Base-by-base conservation (phyloP, 2,113 vertebrate species). In the Irena cyanogastra region DNA sequence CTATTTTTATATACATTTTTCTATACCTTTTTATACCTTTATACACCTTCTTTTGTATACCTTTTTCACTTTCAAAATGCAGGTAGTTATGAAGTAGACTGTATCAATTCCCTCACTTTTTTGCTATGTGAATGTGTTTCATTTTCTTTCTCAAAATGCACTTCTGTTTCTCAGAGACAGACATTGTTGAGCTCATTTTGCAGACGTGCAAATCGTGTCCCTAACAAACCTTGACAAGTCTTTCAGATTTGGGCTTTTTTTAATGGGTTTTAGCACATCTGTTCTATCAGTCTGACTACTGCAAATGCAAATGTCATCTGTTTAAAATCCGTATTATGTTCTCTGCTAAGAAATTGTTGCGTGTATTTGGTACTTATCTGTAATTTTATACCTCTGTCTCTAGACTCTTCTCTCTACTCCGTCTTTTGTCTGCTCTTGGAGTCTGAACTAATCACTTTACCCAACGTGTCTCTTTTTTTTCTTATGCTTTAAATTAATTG, bases 221-320 rank as follows among this genome's bases (percentile, higher is more conserved):
- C 77, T 89, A 91, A 84, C 56, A 96, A 93, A 95, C 77, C 42
- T 0, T 96, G 95, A 82, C 77, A 87, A 82, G 84, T 59, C 90
- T 91, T 94, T 84, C 39, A 78, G 84, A 63, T 84, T 50, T 63
- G 57, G 42, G 72, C 35, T 59, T 50, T 83, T 90, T 86, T 37
- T 3, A 7, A 71, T 89, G 65, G 52, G 5, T 89, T 93, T 91
- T 87, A 87, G 60, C 88, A 60, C 87, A 82, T 93, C 93, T 95
- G 89, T 89, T 95, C 96, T 93, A 84, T 93, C 93, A 95, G 81
- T 93, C 90, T 87, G 20, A 93, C 77, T 77, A 39, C 69, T 71
- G 84, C 70, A 91, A 82, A 87, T 94, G 84, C 72, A 93, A 66
- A 89, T 96, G 72, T 91, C 83, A 68, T 92, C 59, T 89, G 33